These are phyloP conservation scores for Apodemus speciosus DNA, from an alignment of 2,113 vertebrate genomes.

Conservation along the genomic window DNA sequence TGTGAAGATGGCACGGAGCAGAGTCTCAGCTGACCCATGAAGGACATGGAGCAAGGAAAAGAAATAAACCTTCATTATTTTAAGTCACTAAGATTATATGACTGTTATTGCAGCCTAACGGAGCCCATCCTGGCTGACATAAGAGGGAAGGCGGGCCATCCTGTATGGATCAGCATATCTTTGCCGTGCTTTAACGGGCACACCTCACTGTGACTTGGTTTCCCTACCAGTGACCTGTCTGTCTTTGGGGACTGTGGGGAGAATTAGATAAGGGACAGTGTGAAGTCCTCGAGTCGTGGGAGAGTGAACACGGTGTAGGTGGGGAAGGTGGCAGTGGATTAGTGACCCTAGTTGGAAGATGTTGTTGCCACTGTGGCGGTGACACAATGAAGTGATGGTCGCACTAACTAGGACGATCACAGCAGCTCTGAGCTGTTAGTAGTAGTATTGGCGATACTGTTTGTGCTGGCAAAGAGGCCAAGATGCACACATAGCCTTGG, in stretches of 20 bases:
- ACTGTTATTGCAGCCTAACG: neutral
- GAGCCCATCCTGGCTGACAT: neutral
- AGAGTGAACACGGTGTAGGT: neutral
- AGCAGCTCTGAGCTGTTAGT: neutral
- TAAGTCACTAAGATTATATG: neutral
- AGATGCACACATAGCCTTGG: neutral
- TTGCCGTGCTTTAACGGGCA: neutral
- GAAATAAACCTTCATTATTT: slow-evolving; percentile 7
- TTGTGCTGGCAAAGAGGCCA: neutral
- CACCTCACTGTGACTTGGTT: neutral
- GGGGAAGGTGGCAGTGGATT: neutral
- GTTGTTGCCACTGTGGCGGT: neutral
- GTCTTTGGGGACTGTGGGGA: neutral
- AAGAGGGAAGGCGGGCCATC: neutral
- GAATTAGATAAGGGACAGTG: neutral
- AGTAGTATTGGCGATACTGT: neutral
- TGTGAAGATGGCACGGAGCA: slow-evolving; percentile 1
- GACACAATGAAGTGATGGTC: neutral
- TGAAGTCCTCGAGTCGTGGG: neutral
- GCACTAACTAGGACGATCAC: neutral
- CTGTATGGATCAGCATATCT: neutral
- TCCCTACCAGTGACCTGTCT: neutral
- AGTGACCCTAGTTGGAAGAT: neutral
- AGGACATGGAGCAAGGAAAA: neutral
- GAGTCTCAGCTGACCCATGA: slow-evolving; percentile 9